Evolutionary conservation across 2,113 vertebrate species (phyloP).

Genomic region (Limanda limanda): DNA sequence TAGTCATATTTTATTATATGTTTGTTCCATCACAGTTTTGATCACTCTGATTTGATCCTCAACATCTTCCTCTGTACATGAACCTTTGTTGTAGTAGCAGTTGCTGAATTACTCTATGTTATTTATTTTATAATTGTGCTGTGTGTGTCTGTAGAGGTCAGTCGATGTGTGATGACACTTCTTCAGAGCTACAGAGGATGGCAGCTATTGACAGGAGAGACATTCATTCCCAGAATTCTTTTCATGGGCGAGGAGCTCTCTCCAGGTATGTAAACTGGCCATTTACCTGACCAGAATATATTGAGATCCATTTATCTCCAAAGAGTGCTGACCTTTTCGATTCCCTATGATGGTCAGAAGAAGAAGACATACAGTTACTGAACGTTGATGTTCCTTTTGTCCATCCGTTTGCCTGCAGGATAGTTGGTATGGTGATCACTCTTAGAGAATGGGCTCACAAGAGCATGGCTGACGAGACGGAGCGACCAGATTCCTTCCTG

Average conservation of each 20-base stretch:
- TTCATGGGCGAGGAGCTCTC: conserved; percentile 80
- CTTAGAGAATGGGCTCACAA: conserved; percentile 93
- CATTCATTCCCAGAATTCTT: conserved; percentile 71
- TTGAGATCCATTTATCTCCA: not conserved
- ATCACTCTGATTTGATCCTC: too few relatives aligned
- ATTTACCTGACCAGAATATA: not conserved
- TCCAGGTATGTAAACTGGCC: conserved; percentile 79
- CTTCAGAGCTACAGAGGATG: conserved; percentile 86
- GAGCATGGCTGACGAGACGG: conserved; percentile 86
- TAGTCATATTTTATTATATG: too few relatives aligned
- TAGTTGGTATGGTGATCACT: conserved; percentile 87
- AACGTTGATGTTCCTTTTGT: not conserved
- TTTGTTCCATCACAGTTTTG: too few relatives aligned
- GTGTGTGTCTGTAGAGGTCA: conserved; percentile 75
- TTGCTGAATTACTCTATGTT: not conserved
- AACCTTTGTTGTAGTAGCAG: not conserved
- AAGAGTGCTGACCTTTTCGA: too few relatives aligned
- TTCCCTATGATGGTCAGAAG: too few relatives aligned
- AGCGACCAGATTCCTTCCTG: conserved; percentile 91
- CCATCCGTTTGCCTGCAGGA: conserved; percentile 69
- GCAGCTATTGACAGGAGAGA: conserved; percentile 72
- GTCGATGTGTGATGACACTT: conserved; percentile 82
- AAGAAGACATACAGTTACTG: not conserved
- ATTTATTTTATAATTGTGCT: not conserved
- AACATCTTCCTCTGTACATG: too few relatives aligned